Evolutionary conservation across 2,797 vertebrate genomes (phyloP).

Genomic region (Tokudaia tokunoshimensis): DNA sequence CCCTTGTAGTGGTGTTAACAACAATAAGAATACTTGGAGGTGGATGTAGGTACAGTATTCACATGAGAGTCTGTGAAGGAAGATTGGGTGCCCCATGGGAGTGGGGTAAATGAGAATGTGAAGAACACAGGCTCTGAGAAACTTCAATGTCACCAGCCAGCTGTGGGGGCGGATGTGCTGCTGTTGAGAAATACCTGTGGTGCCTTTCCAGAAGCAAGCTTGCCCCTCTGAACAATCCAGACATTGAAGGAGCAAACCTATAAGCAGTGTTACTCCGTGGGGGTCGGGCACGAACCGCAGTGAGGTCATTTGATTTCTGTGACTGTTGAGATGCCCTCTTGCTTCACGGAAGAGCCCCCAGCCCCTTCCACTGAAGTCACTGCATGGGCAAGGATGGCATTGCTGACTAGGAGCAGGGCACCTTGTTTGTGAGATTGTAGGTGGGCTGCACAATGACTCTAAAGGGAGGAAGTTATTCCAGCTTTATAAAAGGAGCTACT

Average conservation of each 20-base stretch:
- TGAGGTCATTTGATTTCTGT: background rate
- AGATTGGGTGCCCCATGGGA: background rate
- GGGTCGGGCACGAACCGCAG: background rate
- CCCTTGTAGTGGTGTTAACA: too few species aligned
- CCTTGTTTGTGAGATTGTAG: background rate
- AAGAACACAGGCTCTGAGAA: background rate
- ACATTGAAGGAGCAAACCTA: background rate
- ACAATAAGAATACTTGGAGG: background rate
- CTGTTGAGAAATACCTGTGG: background rate
- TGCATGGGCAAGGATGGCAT: background rate
- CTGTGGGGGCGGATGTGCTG: background rate
- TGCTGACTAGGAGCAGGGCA: background rate
- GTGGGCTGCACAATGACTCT: background rate
- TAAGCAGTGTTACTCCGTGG: background rate
- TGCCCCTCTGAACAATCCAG: background rate
- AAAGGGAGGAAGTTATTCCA: background rate
- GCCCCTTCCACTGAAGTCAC: background rate
- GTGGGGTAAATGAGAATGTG: background rate
- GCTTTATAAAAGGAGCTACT: conserved; percentile 3
- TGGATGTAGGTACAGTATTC: background rate
- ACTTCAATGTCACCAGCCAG: background rate
- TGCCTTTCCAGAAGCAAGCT: background rate
- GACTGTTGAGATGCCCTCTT: background rate
- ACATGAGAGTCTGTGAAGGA: background rate
- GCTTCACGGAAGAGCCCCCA: background rate